Evolutionary conservation across 2,797 vertebrate genomes (phyloP), one percentile per base, ranked within the genome.

Genomic region (Zalophus californianus): DNA sequence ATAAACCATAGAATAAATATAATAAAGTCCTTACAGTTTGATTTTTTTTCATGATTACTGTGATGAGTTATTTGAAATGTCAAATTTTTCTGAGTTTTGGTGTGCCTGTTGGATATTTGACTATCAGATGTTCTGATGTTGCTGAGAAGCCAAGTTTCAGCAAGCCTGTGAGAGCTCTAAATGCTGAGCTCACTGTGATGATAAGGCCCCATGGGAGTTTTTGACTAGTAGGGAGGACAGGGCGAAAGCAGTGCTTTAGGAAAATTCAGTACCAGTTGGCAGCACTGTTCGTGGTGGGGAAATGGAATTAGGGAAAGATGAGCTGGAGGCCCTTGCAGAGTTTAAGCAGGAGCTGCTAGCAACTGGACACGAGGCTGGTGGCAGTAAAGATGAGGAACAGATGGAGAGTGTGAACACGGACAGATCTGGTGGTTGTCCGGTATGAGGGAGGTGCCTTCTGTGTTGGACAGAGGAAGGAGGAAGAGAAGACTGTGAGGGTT

Each of bases 141-240:
- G 41, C 58, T 79, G n/a, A 60, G 52, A 56, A 82, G 64, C 32
- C 7, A 11, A 84, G 41, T 48, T 78, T 70, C 5, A 9, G 8
- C 32, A 66, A 35, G n/a, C 14, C 75, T 38, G 16, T 6, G 21
- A 20, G 73, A 72, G 25, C 44, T 86, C 62, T 50, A 20, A n/a
- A 29, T 79, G 41, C 38, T 79, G 7, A 48, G 11, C 27, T 44
- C 66, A 15, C 35, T 4, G 25, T 35, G 38, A 70, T 32, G 60
- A 64, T 25, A 21, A 44, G 27, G 15, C 27, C 38, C 25, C 48
- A 4, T 9, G 9, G 16, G 77, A 44, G 38, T 41, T 88, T 94
- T 16, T 41, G 52, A 56, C n/a, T 10, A 7, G 14, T 2, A 38
- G 62, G 52, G 27, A 41, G 2, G 23, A 32, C 7, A 21, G 0